These are phyloP conservation scores for Hipposideros larvatus DNA, from an alignment of 2,797 vertebrate species.

Conservation along the genomic window DNA sequence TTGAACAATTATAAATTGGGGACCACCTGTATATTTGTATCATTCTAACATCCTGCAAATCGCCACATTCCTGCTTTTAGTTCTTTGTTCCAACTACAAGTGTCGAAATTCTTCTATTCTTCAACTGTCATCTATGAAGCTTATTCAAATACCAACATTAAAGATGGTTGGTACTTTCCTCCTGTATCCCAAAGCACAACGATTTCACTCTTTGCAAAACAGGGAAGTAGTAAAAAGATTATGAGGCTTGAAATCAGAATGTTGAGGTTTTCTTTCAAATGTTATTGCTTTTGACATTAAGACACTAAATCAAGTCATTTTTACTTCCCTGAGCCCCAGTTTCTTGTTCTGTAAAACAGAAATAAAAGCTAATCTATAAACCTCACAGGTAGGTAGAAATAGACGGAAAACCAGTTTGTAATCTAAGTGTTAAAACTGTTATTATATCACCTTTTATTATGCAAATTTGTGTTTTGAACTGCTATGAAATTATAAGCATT, in stretches of 20 bases:
- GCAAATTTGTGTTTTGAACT: not conserved
- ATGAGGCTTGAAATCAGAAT: not conserved
- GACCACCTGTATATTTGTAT: not conserved
- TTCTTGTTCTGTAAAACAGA: not conserved
- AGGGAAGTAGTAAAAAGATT: not conserved
- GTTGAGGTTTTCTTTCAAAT: not conserved
- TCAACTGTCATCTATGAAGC: not conserved
- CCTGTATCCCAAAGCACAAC: not conserved
- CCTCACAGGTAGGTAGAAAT: not conserved
- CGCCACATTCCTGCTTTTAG: not conserved
- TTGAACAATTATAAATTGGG: not conserved
- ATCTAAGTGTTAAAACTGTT: not conserved
- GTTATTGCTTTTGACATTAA: not conserved
- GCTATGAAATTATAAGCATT: conserved; percentile 3
- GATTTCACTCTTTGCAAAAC: not conserved
- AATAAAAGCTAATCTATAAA: not conserved
- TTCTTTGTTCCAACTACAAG: not conserved
- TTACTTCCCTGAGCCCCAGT: not conserved
- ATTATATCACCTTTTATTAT: not conserved
- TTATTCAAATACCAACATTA: not conserved
- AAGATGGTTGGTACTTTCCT: not conserved
- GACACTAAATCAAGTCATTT: conserved; percentile 22
- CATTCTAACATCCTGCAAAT: not conserved
- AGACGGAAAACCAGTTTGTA: not conserved
- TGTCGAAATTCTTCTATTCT: conserved; percentile 5